These are phyloP conservation scores for Champsocephalus gunnari DNA, from an alignment of 2,797 vertebrate genomes.

Conservation along the genomic window DNA sequence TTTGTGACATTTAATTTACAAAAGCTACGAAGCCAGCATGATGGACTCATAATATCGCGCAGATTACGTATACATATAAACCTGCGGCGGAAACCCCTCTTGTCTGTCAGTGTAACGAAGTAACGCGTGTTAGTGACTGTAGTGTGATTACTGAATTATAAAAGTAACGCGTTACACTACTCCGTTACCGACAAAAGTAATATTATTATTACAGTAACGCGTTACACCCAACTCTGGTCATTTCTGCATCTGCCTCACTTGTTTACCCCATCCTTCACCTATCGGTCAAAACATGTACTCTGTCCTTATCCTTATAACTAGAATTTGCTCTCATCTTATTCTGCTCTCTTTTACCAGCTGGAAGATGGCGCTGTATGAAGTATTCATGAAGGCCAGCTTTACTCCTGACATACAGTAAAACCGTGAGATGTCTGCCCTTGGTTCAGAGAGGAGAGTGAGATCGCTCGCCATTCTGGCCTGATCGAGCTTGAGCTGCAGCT, in stretches of 20 bases:
- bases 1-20: slow-evolving; percentile 57
- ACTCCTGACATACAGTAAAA: slow-evolving; percentile 65
- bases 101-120: too few relatives aligned
- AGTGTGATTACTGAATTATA: too few relatives aligned
- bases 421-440: slow-evolving; percentile 69
- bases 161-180: too few relatives aligned
- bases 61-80: too few relatives aligned
- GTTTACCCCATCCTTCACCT: slow-evolving; percentile 27
- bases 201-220: too few relatives aligned
- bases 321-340: slow-evolving; percentile 48
- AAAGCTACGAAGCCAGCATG: slow-evolving; percentile 29
- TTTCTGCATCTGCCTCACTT: slow-evolving; percentile 21
- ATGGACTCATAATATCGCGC: slow-evolving; percentile 20
- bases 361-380: slow-evolving; percentile 63
- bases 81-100: too few relatives aligned
- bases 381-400: slow-evolving; percentile 77
- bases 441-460: slow-evolving; percentile 65
- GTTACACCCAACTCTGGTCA: neutral
- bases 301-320: slow-evolving; percentile 37
- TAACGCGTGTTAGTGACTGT: too few relatives aligned
- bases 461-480: slow-evolving; percentile 52
- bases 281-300: slow-evolving; percentile 46
- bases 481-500: slow-evolving; percentile 56
- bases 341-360: slow-evolving; percentile 53
- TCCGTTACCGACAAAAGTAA: too few relatives aligned